Evolutionary conservation across 2,888 invertebrate genomes (phyloP).

Genomic region (Tenthredo mesomela): DNA sequence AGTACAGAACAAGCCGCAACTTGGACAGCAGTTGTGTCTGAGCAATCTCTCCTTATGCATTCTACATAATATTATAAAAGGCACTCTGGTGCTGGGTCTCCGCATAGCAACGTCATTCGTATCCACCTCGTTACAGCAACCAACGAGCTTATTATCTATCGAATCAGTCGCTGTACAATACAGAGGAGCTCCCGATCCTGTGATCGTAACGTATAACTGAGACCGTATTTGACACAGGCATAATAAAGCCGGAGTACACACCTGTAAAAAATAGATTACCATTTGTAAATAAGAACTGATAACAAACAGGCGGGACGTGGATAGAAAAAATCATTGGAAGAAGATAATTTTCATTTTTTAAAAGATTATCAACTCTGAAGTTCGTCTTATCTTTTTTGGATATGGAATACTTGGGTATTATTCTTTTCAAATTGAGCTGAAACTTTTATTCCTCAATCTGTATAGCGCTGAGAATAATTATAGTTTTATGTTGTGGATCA

Average conservation of each 20-base stretch:
- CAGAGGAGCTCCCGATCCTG: constrained; percentile 79
- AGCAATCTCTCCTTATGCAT: constrained; percentile 88
- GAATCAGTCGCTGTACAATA: constrained; percentile 89
- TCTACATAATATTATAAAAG: constrained; percentile 89
- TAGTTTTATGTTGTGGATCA: background rate
- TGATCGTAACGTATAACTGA: constrained; percentile 80
- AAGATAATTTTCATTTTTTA: background rate
- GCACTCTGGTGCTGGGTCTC: constrained; percentile 87
- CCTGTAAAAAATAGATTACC: constrained; percentile 65
- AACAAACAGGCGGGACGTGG: constrained; percentile 8
- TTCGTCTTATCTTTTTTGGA: background rate
- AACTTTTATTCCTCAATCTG: no score
- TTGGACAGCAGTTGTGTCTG: constrained; percentile 93
- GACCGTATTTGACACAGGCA: constrained; percentile 80
- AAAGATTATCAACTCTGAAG: background rate
- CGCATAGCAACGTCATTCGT: constrained; percentile 81
- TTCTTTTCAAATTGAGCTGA: no score
- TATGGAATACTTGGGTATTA: background rate
- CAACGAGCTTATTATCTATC: constrained; percentile 87
- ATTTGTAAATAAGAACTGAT: constrained; percentile 40
- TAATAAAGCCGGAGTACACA: constrained; percentile 73
- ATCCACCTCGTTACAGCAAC: constrained; percentile 87
- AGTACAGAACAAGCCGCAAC: constrained; percentile 94
- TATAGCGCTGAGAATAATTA: background rate
- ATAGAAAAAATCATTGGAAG: constrained; percentile 38